Conservation (phyloP, 2,797 vertebrate species). For the Adelosebastes latens region DNA sequence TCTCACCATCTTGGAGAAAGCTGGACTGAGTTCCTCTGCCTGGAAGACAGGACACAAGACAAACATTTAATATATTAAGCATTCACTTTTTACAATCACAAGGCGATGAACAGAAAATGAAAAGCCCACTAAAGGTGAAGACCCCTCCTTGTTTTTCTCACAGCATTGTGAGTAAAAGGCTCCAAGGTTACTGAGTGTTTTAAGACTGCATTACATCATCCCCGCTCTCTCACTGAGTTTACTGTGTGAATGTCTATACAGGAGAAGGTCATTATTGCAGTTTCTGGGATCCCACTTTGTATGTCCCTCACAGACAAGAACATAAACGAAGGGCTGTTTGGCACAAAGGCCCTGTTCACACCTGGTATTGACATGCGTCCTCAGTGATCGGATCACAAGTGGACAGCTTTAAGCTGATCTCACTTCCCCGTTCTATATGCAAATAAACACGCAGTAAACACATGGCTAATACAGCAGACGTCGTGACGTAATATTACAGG, state of each 20-base stretch:
- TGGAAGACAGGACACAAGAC: slow-evolving; percentile 52
- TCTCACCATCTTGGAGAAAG: slow-evolving; percentile 90
- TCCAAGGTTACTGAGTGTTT: neutral
- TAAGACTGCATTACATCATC: neutral
- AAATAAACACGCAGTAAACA: too few relatives aligned
- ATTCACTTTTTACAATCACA: neutral
- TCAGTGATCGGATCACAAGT: too few relatives aligned
- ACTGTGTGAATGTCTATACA: neutral
- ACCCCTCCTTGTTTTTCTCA: neutral
- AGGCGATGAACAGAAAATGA: neutral
- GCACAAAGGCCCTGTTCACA: neutral
- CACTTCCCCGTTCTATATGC: too few relatives aligned
- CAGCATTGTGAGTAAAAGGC: neutral
- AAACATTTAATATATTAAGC: neutral
- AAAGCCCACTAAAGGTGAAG: neutral
- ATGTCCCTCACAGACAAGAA: neutral
- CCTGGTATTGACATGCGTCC: too few relatives aligned
- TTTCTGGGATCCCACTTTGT: neutral
- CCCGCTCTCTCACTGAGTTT: neutral
- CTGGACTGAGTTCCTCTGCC: slow-evolving; percentile 92
- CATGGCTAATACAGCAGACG: too few relatives aligned
- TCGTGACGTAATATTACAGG: too few relatives aligned
- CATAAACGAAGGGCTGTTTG: neutral
- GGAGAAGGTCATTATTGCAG: neutral
- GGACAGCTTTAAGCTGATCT: too few relatives aligned